Evolutionary conservation across 2,113 vertebrate species (phyloP).

Genomic region (Phalacrocorax aristotelis): DNA sequence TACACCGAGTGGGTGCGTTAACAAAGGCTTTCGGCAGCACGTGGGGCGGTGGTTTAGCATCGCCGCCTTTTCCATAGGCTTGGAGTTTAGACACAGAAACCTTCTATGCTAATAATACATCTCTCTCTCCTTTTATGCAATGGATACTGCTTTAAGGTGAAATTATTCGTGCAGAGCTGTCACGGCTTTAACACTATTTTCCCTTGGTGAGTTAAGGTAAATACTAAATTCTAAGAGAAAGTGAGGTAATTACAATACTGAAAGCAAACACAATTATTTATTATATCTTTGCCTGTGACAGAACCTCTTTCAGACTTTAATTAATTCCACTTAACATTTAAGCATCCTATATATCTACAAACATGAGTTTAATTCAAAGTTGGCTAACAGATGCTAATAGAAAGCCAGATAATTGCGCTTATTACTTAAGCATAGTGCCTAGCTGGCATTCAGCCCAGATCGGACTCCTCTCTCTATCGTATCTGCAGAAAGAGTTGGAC

Average conservation of each 20-base stretch:
- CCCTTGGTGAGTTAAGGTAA: neutral
- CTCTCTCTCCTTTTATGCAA: neutral
- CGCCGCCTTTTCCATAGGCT: neutral
- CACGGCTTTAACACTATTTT: neutral
- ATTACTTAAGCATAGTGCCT: slow-evolving; percentile 40
- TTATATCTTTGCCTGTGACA: slow-evolving; percentile 37
- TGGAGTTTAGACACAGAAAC: neutral
- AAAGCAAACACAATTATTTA: slow-evolving; percentile 34
- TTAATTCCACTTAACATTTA: slow-evolving; percentile 73
- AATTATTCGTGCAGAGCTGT: neutral
- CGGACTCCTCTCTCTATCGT: slow-evolving; percentile 34
- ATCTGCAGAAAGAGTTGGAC: slow-evolving; percentile 37
- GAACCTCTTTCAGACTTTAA: slow-evolving; percentile 64
- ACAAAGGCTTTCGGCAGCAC: neutral
- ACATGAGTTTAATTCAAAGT: slow-evolving; percentile 62
- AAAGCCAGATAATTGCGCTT: slow-evolving; percentile 61
- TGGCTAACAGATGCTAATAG: neutral
- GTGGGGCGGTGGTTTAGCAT: rapidly evolving
- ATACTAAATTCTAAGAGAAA: neutral
- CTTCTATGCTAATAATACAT: rapidly evolving
- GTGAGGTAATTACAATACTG: neutral
- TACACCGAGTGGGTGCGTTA: rapidly evolving
- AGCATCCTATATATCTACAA: slow-evolving; percentile 60
- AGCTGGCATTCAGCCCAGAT: slow-evolving; percentile 61
- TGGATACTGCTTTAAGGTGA: neutral